Evolutionary conservation across 2,888 invertebrate genomes (phyloP), one percentile per base, ranked within the genome.

Genomic region (Cotesia congregata): DNA sequence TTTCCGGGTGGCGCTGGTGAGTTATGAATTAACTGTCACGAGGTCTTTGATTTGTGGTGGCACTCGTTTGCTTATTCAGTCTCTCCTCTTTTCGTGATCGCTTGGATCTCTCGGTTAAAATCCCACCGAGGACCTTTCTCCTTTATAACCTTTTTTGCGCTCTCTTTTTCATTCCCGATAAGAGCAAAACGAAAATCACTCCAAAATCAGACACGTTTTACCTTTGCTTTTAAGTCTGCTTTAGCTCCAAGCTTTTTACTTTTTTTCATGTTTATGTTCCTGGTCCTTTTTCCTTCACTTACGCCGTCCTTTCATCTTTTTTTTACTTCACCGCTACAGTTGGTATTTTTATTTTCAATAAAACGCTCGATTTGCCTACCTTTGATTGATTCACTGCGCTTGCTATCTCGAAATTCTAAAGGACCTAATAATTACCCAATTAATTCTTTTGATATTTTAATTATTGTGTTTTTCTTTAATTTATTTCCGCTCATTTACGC

Each of bases 11-110:
- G 80, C 79, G 80, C 80, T 82, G 80, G 80, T 84, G 80, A 83
- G 85, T 85, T 85, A 85, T 85, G 85, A 85, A 85, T 85, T 85
- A 85, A 85, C 85, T 85, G 85, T 85, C 85, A 85, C 81, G 82
- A 77, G 80, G 79, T 83, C 83, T 85, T 84, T 85, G 85, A 85
- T 85, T 85, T 84, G 85, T 83, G 84, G 80, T 81, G 80, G 80
- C 77, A 80, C 80, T 76, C 67, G 76, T 74, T 67, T 65, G 76
- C 62, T 61, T 74, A 64, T 75, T 76, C 71, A 17, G 20, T 39
- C 50, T 41, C 41, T 67, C 30, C 12, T 38, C 20, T 38, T 3
- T 30, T 30, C 30, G 9, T 12, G 50, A 50, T 50, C 50, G 50
- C 12, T 50, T 50, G 12, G 50, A 50, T 50, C 50, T 50, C 12